Evolutionary conservation across 1,140 invertebrate species (phyloP).

Genomic region (Drosophila kohkoa): DNA sequence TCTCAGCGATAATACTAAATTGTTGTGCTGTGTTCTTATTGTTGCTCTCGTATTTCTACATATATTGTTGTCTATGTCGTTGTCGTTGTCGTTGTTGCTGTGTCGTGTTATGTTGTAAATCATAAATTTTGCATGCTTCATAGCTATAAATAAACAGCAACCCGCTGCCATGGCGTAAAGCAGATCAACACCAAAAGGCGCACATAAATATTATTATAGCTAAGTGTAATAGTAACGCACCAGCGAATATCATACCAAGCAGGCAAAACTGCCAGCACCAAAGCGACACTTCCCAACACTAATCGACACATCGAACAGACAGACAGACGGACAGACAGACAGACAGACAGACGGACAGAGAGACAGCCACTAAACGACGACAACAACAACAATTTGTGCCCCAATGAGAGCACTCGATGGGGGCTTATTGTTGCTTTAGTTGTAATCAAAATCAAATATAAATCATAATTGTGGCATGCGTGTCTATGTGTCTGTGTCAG

Average conservation of each 20-base stretch:
- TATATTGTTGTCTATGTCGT: conserved; percentile 26
- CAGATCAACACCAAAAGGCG: conserved; percentile 36
- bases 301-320: conserved; percentile 19
- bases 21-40: conserved; percentile 19
- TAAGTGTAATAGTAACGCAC: conserved; percentile 76
- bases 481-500: conserved; percentile 53
- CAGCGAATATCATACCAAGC: conserved; percentile 20
- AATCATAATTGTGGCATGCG: conserved; percentile 70
- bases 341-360: conserved; percentile 23
- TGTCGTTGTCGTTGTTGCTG: conserved; percentile 46
- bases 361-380: conserved; percentile 19
- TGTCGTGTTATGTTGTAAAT: conserved; percentile 71
- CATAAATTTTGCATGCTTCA: conserved; percentile 79
- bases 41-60: neutral
- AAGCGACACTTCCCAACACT: conserved; percentile 35
- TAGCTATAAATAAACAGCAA: conserved; percentile 75
- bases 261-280: too few relatives aligned
- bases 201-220: conserved; percentile 72
- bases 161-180: conserved; percentile 47
- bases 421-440: conserved; percentile 66
- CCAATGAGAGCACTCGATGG: conserved; percentile 22
- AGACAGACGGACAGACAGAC: conserved; percentile 22
- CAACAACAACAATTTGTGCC: conserved; percentile 36
- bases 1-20: conserved; percentile 22
- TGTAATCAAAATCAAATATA: conserved; percentile 81